Evolutionary conservation across 2,888 invertebrate species (phyloP).

Genomic region (Lepidochrysops patricia): DNA sequence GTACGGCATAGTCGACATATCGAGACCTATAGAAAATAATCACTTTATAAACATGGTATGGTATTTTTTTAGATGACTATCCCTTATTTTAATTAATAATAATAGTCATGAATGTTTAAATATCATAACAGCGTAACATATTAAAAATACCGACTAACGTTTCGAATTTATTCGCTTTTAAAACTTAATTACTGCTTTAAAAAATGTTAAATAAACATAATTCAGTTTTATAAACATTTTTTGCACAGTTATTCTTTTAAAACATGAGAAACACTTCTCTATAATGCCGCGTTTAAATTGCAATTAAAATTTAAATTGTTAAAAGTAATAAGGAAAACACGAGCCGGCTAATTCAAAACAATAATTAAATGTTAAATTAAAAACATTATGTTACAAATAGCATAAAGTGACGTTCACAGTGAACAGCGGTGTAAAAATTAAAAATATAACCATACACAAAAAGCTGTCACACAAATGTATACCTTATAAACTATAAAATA

Average conservation of each 20-base stretch:
- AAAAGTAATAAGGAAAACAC: too few species aligned
- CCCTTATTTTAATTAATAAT: too few species aligned
- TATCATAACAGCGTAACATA: not conserved
- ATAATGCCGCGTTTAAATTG: not conserved
- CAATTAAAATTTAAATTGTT: not conserved
- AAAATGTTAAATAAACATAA: not conserved
- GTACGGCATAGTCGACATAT: constrained; percentile 60
- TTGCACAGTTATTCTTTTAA: not conserved
- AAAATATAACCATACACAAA: not conserved
- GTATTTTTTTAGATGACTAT: too few species aligned
- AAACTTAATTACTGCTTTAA: not conserved
- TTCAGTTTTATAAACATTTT: not conserved
- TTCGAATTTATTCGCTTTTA: not conserved
- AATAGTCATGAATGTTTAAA: too few species aligned
- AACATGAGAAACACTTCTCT: not conserved
- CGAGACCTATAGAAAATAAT: constrained; percentile 55
- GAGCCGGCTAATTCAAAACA: not conserved
- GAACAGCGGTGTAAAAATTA: not conserved
- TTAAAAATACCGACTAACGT: not conserved
- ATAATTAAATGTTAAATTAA: constrained; percentile 9
- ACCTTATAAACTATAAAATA: not conserved
- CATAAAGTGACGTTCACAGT: not conserved
- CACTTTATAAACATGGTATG: constrained; percentile 21
- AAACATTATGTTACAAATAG: not conserved
- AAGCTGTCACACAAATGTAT: not conserved